Evolutionary conservation across 2,797 vertebrate genomes (phyloP).

Genomic region (Limosa lapponica): DNA sequence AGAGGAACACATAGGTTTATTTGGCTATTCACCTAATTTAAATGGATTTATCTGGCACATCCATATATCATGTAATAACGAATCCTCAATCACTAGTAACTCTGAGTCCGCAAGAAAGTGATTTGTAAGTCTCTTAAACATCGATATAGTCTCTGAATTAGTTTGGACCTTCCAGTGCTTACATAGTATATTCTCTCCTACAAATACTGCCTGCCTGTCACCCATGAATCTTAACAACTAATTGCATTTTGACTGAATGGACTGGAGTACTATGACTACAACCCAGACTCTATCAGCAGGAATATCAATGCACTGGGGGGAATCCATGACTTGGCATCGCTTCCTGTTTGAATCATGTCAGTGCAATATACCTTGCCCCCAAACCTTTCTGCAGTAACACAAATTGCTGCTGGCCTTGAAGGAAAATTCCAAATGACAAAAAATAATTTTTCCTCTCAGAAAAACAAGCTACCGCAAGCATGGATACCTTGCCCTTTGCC

Average conservation of each 20-base stretch:
- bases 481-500: not conserved
- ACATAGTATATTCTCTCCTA: not conserved
- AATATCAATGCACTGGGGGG: not conserved
- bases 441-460: not conserved
- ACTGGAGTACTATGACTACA: not conserved
- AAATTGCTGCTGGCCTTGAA: not conserved
- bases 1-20: not conserved
- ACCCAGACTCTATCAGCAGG: accelerated
- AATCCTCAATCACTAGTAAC: not conserved
- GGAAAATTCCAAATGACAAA: not conserved
- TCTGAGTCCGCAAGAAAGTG: not conserved
- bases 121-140: not conserved
- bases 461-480: not conserved
- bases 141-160: not conserved
- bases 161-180: not conserved
- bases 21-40: not conserved
- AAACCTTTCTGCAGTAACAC: not conserved
- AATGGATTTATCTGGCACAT: not conserved
- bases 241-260: not conserved
- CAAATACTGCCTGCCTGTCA: not conserved
- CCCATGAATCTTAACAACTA: not conserved
- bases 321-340: accelerated
- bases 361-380: not conserved
- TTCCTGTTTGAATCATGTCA: not conserved
- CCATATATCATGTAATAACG: not conserved